These are phyloP conservation scores for Opisthocomus hoazin DNA, from an alignment of 2,113 vertebrate species.

Conservation along the genomic window DNA sequence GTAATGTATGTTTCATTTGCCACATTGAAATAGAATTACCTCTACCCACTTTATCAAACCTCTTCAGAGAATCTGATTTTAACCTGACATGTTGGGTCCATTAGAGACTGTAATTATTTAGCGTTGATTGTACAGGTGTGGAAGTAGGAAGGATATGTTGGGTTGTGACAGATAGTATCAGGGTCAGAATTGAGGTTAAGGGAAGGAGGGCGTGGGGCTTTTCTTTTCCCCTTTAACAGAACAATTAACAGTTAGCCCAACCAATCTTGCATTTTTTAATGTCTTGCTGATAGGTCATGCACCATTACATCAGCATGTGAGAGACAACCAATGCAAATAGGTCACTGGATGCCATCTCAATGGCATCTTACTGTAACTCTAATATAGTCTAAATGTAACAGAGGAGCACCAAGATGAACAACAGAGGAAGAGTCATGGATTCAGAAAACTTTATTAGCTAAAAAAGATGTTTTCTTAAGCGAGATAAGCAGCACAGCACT, in stretches of 20 bases:
- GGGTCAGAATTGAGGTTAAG: conserved; percentile 11
- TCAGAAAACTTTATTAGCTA: background rate
- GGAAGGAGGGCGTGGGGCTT: background rate
- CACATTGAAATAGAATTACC: conserved; percentile 36
- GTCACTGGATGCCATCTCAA: conserved; percentile 9
- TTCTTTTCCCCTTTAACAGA: conserved; percentile 37
- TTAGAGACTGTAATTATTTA: conserved; percentile 51
- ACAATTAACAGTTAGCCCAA: conserved; percentile 44
- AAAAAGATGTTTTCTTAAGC: background rate
- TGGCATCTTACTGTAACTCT: conserved; percentile 14
- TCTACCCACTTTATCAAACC: conserved; percentile 40
- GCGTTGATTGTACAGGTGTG: conserved; percentile 35
- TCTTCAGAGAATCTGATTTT: conserved; percentile 40
- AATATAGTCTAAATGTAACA: background rate
- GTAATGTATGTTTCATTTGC: conserved; percentile 32
- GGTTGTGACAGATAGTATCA: conserved; percentile 1
- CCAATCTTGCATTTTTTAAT: conserved; percentile 43
- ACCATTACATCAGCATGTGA: conserved; percentile 63
- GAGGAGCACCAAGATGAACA: background rate
- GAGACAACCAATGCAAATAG: conserved; percentile 44
- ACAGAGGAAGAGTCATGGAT: background rate
- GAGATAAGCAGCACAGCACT: background rate
- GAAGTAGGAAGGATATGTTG: background rate
- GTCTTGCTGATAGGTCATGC: conserved; percentile 53
- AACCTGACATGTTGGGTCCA: background rate